Conservation (phyloP, 2,888 invertebrate genomes). For the Phasia obesa region DNA sequence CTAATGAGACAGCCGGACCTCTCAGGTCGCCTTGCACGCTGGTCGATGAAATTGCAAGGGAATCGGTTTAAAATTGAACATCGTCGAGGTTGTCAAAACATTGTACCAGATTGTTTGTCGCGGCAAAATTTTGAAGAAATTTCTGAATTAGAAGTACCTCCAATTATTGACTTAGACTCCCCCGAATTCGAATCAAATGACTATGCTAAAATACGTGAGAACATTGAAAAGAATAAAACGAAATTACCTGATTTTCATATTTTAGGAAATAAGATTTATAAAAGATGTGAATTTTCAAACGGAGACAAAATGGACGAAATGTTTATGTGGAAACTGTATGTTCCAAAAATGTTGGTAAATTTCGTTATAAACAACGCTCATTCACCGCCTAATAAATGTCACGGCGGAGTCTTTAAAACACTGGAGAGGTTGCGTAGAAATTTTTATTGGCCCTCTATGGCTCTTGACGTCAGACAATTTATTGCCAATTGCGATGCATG, state of each 20-base stretch:
- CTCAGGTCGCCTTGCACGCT: constrained; percentile 18
- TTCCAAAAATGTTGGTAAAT: not conserved
- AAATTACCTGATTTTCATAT: constrained; percentile 37
- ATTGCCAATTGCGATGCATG: constrained; percentile 11
- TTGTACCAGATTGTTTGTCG: constrained; percentile 51
- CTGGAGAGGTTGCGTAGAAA: not conserved
- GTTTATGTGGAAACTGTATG: constrained; percentile 41
- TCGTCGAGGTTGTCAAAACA: constrained; percentile 33
- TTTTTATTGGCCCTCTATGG: constrained; percentile 53
- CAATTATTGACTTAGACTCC: constrained; percentile 42
- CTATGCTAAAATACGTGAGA: constrained; percentile 14
- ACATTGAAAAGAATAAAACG: constrained; percentile 7
- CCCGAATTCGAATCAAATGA: constrained; percentile 27
- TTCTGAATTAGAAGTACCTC: not conserved
- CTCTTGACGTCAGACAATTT: not conserved
- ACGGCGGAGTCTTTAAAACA: not conserved
- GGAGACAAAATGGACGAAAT: constrained; percentile 7
- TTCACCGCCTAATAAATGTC: too few relatives aligned
- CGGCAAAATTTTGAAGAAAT: constrained; percentile 49
- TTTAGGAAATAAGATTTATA: constrained; percentile 33
- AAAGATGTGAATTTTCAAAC: constrained; percentile 18
- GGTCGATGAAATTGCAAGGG: constrained; percentile 44
- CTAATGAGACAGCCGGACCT: too few relatives aligned
- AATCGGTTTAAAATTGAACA: constrained; percentile 39
- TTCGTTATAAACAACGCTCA: not conserved